phyloP scores from a whole-genome alignment of 2,888 invertebrate genomes.

The Tinea trinotella region DNA sequence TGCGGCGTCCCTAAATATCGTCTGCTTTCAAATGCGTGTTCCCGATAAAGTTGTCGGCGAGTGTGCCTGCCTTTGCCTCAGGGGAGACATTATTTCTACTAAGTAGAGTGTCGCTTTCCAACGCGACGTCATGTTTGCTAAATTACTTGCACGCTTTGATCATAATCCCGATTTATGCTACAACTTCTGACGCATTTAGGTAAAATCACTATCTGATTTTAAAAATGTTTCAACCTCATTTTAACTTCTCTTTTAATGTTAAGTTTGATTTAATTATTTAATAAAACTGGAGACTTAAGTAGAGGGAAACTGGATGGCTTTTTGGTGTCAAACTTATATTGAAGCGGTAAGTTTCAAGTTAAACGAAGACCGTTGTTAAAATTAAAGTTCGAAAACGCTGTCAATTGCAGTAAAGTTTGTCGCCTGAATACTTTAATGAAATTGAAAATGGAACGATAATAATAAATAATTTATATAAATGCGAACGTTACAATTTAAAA shows the following conservation, averaged over 20 bases:
- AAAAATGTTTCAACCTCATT: neutral
- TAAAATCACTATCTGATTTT: neutral
- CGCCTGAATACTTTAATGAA: neutral
- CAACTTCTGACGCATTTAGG: slow-evolving; percentile 5
- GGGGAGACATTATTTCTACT: slow-evolving; percentile 41
- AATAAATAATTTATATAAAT: no score
- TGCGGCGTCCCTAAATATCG: slow-evolving; percentile 17
- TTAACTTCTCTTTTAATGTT: no score
- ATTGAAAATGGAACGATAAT: no score
- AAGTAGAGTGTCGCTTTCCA: slow-evolving; percentile 28
- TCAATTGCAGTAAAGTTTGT: neutral
- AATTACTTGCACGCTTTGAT: slow-evolving; percentile 17
- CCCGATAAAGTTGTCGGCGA: slow-evolving; percentile 38
- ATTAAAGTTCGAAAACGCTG: neutral
- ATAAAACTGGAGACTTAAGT: neutral
- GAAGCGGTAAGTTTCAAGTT: neutral
- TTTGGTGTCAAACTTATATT: slow-evolving; percentile 2
- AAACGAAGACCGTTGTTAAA: neutral
- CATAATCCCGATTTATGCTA: slow-evolving; percentile 17
- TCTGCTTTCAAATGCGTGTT: slow-evolving; percentile 27
- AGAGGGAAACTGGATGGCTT: neutral
- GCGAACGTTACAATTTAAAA: no score
- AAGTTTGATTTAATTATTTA: neutral
- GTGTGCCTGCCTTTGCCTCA: slow-evolving; percentile 31
- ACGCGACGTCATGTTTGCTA: slow-evolving; percentile 17